Base-by-base conservation (phyloP, 2,797 vertebrate species). In the Carcharodon carcharias region DNA sequence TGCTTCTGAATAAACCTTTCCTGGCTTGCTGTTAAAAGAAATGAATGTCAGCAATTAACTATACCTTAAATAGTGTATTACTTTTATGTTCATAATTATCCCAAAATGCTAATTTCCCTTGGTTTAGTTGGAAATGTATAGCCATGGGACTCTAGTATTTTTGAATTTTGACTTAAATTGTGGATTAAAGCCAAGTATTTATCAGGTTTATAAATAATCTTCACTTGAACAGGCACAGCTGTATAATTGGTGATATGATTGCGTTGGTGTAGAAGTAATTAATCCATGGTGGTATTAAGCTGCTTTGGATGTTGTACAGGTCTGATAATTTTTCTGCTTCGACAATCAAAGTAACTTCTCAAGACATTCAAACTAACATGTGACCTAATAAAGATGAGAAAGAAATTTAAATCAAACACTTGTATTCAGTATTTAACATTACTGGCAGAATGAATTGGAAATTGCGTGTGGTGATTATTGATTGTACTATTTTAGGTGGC, bases 121-220 rank as follows among this genome's bases (percentile, higher is more conserved):
- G 16, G 35, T 23, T 40, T 3, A 65, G 14, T n/a, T 92, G 7
- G 89, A 92, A 4, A 21, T 21, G 31, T 31, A n/a, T 8, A n/a
- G 16, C 35, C 35, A 7, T n/a, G 89, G 18, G 58, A 61, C 5
- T n/a, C 58, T 61, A 21, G 14, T n/a, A 35, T 40, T 18, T 92
- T 58, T 63, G 89, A 92, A 65, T 18, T 35, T 92, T 92, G 56
- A 35, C 89, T 50, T 63, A 35, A 16, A 6, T n/a, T 6, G 0
- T 40, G 63, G 35, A 92, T 92, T 92, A 61, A 92, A 92, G 31
- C 16, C 63, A n/a, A 63, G 35, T 63, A 35, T 50, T 85, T 92
- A n/a, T n/a, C 58, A 92, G 89, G 16, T 63, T n/a, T 61, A 63
- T 61, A 92, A 92, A 92, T 63, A 92, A 63, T 92, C 56, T 40